Base-by-base conservation (phyloP, 2,888 invertebrate genomes). In the Polydrusus tereticollis region DNA sequence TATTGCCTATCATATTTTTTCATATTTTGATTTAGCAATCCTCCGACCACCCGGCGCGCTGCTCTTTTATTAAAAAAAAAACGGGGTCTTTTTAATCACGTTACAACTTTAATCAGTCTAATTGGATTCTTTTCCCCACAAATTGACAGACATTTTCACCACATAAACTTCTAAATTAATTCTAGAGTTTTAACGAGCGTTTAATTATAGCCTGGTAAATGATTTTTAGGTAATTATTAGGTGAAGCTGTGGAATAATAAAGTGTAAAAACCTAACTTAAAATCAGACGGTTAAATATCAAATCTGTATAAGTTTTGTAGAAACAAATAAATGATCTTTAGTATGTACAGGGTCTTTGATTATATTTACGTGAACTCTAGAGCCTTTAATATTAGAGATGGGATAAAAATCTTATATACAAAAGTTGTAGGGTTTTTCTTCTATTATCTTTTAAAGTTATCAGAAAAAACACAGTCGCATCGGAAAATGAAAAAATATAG, bases 31-130 rank as follows among this genome's bases (percentile, higher is more conserved):
- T 7, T 20, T 10, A 45, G 45, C 20, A 45, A 45, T 45, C 45
- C 20, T 8, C 4, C 47, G 29, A 29, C 52, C 29, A 29, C 29
- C 52, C 29, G 52, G 52, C 33, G 18, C 7, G 29, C 18, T 55
- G 16, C 29, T 55, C 29, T 23, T 47, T 47, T 47, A 47, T 55
- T 29, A 55, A 55, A 55, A n/a, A n/a, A n/a, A n/a, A 50, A 29
- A 29, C 3, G 16, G 29, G 29, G 29, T 29, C 29, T 29, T 55
- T 65, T 65, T 65, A 65, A 65, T 65, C 55, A 55, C 65, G 38
- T 41, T 65, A 65, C 65, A 38, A 36, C 57, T 65, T 65, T 65
- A 65, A 65, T 65, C 65, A 65, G 55, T 41, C 65, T 65, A 65
- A 65, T 65, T 65, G 65, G 65, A 65, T 64, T 52, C 38, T 63